Evolutionary conservation across 2,113 vertebrate species (phyloP).

Genomic region (Salminus brasiliensis): DNA sequence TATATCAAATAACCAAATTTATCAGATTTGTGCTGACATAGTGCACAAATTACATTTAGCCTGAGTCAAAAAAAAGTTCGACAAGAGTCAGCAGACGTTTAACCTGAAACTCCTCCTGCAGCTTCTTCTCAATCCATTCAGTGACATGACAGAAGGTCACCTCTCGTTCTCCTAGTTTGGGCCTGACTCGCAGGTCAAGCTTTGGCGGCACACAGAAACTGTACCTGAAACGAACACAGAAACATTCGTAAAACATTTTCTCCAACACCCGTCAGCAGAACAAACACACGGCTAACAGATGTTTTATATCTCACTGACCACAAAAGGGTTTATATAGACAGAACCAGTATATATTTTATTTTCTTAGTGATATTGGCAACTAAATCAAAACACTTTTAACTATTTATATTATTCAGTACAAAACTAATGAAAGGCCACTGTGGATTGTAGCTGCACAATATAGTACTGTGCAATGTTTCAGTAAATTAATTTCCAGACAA

Average conservation of each 20-base stretch:
- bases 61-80: background rate
- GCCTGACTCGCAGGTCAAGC: slow-evolving; percentile 83
- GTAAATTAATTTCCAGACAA: too few species aligned
- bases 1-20: background rate
- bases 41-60: background rate
- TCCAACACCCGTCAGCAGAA: background rate
- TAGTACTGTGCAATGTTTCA: too few species aligned
- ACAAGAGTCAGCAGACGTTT: background rate
- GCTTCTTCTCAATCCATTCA: slow-evolving; percentile 88
- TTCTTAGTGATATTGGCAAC: too few species aligned
- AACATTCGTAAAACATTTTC: background rate
- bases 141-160: slow-evolving; percentile 87
- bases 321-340: background rate
- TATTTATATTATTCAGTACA: too few species aligned
- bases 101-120: slow-evolving; percentile 90
- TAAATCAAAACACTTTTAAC: too few species aligned
- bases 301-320: background rate
- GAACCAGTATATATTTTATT: background rate
- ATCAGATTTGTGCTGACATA: background rate
- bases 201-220: slow-evolving; percentile 84
- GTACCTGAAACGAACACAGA: slow-evolving; percentile 77
- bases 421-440: too few species aligned
- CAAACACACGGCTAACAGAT: background rate
- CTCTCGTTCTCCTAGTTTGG: slow-evolving; percentile 86
- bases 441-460: too few species aligned